These are phyloP conservation scores for Heliocidaris erythrogramma DNA, from an alignment of 35 echinoderm and acorn worm species.

Conservation along the genomic window DNA sequence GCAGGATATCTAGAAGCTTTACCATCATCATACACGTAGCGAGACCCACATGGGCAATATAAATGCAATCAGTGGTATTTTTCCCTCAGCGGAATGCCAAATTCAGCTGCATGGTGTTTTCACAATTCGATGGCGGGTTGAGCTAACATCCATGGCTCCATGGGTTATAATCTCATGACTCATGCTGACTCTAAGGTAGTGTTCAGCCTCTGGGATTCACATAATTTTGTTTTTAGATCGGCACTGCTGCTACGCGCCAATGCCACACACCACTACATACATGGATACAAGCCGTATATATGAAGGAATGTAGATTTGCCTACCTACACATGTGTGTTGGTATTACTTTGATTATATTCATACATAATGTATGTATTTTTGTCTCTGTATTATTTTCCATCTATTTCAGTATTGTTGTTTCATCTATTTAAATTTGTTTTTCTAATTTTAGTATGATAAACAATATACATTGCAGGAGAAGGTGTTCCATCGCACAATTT, in stretches of 20 bases:
- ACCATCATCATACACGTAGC: background rate
- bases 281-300: background rate
- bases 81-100: conserved; percentile 28
- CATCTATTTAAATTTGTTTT: too few species aligned
- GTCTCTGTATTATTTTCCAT: too few species aligned
- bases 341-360: too few species aligned
- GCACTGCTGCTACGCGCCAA: background rate
- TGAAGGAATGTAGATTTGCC: background rate
- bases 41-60: background rate
- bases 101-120: conserved; percentile 30
- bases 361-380: too few species aligned
- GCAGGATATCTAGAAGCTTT: background rate
- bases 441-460: too few species aligned
- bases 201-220: background rate
- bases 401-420: too few species aligned
- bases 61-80: conserved; percentile 35
- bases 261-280: background rate
- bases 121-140: background rate
- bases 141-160: background rate
- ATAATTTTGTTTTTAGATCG: conserved; percentile 6
- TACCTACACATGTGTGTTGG: background rate
- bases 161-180: conserved; percentile 17
- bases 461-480: too few species aligned
- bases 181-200: background rate
- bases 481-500: too few species aligned